phyloP scores from a whole-genome alignment of 2,797 vertebrate genomes.

The Gastrophryne carolinensis region DNA sequence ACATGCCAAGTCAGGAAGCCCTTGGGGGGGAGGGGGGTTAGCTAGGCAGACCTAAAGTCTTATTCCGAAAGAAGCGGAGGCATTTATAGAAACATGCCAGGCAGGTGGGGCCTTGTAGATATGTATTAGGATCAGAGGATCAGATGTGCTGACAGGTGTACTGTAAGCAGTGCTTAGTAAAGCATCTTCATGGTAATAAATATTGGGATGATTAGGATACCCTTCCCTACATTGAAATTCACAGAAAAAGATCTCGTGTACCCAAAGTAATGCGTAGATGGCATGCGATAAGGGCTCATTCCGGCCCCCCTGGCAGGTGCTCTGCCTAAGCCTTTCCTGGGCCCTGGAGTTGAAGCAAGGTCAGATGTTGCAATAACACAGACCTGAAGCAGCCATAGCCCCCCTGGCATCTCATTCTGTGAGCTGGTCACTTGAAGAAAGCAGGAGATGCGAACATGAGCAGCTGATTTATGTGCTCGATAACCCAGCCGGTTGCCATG shows the following conservation, averaged over 20 bases:
- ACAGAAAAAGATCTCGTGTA: background rate
- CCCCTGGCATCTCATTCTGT: slow-evolving; percentile 5
- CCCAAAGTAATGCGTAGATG: background rate
- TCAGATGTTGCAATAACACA: slow-evolving; percentile 8
- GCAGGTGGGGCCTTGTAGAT: no score
- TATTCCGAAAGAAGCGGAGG: no score
- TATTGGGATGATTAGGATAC: no score
- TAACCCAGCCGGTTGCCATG: slow-evolving; percentile 38
- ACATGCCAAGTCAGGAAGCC: no score
- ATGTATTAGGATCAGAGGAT: no score
- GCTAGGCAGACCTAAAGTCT: no score
- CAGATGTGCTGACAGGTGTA: no score
- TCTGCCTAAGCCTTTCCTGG: slow-evolving; percentile 5
- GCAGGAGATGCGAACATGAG: slow-evolving; percentile 24
- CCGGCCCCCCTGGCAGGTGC: slow-evolving; percentile 4
- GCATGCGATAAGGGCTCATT: background rate
- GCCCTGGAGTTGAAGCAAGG: slow-evolving; percentile 24
- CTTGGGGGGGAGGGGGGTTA: no score
- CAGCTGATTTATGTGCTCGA: slow-evolving; percentile 38
- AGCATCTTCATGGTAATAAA: background rate
- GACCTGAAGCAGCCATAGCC: background rate
- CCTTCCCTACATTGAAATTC: background rate
- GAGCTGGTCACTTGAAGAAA: slow-evolving; percentile 22
- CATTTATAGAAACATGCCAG: no score
- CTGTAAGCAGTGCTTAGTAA: no score